Evolutionary conservation across 2,797 vertebrate species (phyloP), one percentile per base, ranked within the genome.

Genomic region (Sitta carolinensis): DNA sequence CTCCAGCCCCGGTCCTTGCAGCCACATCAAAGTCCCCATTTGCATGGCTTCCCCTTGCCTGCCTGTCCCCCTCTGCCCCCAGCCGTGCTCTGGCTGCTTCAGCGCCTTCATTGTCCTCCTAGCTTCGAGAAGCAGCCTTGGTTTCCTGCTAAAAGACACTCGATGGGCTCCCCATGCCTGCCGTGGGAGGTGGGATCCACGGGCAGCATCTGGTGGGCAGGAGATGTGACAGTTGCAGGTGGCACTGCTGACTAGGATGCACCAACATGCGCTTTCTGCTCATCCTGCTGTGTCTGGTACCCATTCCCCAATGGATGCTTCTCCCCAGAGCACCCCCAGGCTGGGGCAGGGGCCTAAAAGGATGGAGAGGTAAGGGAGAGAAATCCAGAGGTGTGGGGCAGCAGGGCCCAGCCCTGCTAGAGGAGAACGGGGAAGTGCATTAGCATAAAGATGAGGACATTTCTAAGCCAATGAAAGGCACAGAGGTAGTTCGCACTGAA

Each of bases 21-120:
- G 96, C 58, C 94, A 96, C 94, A 96, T 97, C 96, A 96, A 96
- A 96, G 96, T 85, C 54, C 1, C 92, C 64, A 94, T 96, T 94
- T 96, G 90, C 96, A 96, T 94, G 93, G 93, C 91, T 92, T 89
- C 94, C 89, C 92, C 87, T 90, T 54, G 93, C 90, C 87, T 69
- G 87, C 75, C 87, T 94, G 94, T 92, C 68, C 78, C 92, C 62
- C 82, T 93, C 85, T 94, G 87, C 92, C 94, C 92, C 92, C 36
- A 4, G 94, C 90, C 42, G 29, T 4, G 81, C 87, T 92, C 86
- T 82, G 90, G 92, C 90, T 84, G 91, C 91, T 96, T 93, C 90
- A 93, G 91, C 40, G 67, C 95, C 91, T 94, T 87, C 96, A 95
- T 95, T 96, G 94, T 96, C 93, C 80, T 89, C 54, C 27, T 2